Evolutionary conservation across 2,113 vertebrate genomes (phyloP).

Genomic region (Engystomops pustulosus): DNA sequence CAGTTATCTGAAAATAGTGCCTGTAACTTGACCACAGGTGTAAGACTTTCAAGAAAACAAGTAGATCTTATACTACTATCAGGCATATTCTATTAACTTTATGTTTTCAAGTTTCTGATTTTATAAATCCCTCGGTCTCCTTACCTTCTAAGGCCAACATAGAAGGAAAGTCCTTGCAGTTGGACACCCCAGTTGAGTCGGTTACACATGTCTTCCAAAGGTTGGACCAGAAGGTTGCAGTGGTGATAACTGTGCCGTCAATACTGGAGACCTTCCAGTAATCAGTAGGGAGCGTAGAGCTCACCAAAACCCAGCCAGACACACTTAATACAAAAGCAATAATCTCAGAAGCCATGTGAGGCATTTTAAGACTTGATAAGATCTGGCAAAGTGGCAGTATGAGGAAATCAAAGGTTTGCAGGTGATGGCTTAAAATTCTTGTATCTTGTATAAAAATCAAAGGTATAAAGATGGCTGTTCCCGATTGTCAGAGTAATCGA

Average conservation of each 20-base stretch:
- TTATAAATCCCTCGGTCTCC: no score
- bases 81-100: no score
- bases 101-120: no score
- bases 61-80: no score
- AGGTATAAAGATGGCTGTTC: not conserved
- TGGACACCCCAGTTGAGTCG: slow-evolving; percentile 92
- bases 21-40: no score
- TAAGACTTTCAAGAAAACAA: no score
- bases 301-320: slow-evolving; percentile 88
- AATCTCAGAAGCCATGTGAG: slow-evolving; percentile 83
- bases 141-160: slow-evolving; percentile 93
- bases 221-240: slow-evolving; percentile 92
- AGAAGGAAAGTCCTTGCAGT: slow-evolving; percentile 94
- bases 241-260: slow-evolving; percentile 93
- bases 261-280: slow-evolving; percentile 94
- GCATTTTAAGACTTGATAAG: slow-evolving; percentile 66
- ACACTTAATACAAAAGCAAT: slow-evolving; percentile 81
- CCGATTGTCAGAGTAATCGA: not conserved
- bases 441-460: not conserved
- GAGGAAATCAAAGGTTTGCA: not conserved
- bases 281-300: slow-evolving; percentile 89
- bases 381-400: not conserved
- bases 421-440: no score
- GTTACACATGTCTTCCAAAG: slow-evolving; percentile 95
- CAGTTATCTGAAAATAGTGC: no score